Evolutionary conservation across 2,797 vertebrate genomes (phyloP).

Genomic region (Geotrypetes seraphini): DNA sequence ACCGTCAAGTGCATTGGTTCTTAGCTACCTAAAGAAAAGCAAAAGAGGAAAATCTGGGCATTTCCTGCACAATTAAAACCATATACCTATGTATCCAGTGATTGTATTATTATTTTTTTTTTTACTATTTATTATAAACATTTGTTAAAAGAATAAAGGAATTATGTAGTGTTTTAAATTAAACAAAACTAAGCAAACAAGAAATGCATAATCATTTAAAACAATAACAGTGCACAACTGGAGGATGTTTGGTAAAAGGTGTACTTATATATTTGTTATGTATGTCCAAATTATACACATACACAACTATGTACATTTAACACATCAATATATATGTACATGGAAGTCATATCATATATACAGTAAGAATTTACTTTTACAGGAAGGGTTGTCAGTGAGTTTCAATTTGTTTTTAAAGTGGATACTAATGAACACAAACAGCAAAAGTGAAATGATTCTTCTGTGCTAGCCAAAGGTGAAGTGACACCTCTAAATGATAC

Average conservation of each 20-base stretch:
- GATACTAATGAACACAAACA: too few species aligned
- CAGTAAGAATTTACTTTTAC: conserved; percentile 19
- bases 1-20: conserved; percentile 41
- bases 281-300: too few species aligned
- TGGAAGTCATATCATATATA: conserved; percentile 64
- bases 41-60: neutral
- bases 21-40: conserved; percentile 34
- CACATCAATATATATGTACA: conserved; percentile 45
- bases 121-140: conserved; percentile 20
- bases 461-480: conserved; percentile 5
- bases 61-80: conserved; percentile 4
- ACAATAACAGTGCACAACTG: conserved; percentile 74
- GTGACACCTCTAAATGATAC: conserved; percentile 4
- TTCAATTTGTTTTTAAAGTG: conserved; percentile 21
- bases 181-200: conserved; percentile 47
- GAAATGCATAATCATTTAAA: conserved; percentile 63
- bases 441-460: too few species aligned
- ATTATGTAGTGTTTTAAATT: conserved; percentile 52
- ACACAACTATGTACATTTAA: too few species aligned
- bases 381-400: conserved; percentile 22
- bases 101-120: conserved; percentile 16
- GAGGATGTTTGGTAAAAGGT: conserved; percentile 72
- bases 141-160: conserved; percentile 28
- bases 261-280: too few species aligned
- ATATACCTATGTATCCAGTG: conserved; percentile 53